Evolutionary conservation across 1,140 invertebrate genomes (phyloP).

Genomic region (Agrypnia vestita): DNA sequence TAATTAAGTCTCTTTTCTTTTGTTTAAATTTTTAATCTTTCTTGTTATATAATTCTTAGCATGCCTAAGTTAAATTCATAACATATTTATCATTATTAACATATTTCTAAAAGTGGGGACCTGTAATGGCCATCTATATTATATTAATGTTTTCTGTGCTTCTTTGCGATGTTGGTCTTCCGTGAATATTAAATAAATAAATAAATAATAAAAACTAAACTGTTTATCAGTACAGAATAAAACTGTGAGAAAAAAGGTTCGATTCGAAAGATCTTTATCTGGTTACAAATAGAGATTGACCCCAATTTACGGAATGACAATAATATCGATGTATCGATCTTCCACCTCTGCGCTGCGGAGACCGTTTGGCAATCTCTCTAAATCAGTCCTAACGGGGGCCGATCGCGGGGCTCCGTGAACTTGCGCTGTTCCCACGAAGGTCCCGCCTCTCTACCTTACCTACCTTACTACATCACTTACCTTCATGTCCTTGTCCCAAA

Average conservation of each 20-base stretch:
- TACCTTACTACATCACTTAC: background rate
- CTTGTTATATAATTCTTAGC: no score
- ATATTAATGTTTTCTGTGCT: no score
- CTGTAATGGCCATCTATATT: no score
- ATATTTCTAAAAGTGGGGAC: no score
- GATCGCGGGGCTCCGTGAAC: conserved; percentile 1
- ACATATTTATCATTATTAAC: no score
- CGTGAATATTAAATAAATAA: no score
- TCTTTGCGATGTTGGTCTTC: no score
- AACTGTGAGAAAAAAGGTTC: conserved; percentile 13
- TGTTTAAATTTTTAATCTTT: no score
- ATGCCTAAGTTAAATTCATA: no score
- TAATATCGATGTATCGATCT: conserved; percentile 9
- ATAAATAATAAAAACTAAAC: no score
- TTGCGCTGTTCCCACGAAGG: conserved; percentile 9
- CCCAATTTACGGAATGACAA: conserved; percentile 13
- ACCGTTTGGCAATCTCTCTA: conserved; percentile 21
- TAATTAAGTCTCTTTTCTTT: no score
- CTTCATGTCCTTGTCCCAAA: no score
- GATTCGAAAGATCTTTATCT: background rate
- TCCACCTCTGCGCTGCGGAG: background rate
- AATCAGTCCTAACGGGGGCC: background rate
- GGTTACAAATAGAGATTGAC: conserved; percentile 9
- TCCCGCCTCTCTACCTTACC: background rate
- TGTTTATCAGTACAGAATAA: background rate